Evolutionary conservation across 1,140 invertebrate species (phyloP).

Genomic region (Papilio glaucus): DNA sequence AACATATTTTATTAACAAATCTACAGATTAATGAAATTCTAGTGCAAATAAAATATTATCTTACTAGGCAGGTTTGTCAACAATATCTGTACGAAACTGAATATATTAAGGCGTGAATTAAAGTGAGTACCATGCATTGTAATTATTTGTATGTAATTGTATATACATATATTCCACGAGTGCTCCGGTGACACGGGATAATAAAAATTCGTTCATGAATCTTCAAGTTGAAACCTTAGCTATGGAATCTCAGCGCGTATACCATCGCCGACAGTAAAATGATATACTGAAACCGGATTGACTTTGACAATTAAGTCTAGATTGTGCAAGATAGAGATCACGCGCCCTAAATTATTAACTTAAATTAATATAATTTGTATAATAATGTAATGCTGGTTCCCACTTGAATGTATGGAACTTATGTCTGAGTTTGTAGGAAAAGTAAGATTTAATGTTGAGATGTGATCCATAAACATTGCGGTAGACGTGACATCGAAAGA

Average conservation of each 20-base stretch:
- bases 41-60: background rate
- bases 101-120: background rate
- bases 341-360: too few species aligned
- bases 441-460: too few species aligned
- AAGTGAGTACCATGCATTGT: background rate
- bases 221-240: background rate
- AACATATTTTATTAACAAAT: too few species aligned
- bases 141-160: background rate
- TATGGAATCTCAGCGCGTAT: background rate
- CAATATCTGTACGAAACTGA: background rate
- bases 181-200: background rate
- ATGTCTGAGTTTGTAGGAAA: too few species aligned
- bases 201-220: conserved; percentile 1
- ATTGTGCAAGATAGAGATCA: background rate
- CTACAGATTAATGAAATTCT: too few species aligned
- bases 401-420: too few species aligned
- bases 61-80: background rate
- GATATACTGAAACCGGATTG: background rate
- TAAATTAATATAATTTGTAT: too few species aligned
- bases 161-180: background rate
- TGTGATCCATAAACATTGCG: too few species aligned
- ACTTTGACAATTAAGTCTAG: background rate
- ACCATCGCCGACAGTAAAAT: background rate
- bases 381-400: too few species aligned
- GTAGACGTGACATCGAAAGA: too few species aligned